Evolutionary conservation across 2,888 invertebrate species (phyloP).

Genomic region (Diogma glabrata): DNA sequence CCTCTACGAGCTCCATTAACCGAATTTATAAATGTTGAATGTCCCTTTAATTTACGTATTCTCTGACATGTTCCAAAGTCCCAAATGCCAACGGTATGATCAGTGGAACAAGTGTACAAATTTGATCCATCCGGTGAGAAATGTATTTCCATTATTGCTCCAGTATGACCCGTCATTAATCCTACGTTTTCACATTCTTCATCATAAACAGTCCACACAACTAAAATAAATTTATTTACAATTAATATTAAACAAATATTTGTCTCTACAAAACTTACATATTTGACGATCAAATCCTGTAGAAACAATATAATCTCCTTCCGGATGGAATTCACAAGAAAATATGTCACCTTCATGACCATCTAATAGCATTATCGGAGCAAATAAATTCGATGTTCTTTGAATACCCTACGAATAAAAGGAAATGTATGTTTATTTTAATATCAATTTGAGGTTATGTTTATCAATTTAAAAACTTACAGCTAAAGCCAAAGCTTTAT

Average conservation of each 20-base stretch:
- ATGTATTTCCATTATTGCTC: constrained; percentile 87
- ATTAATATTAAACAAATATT: too few species aligned
- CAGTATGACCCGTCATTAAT: constrained; percentile 86
- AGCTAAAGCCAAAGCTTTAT: constrained; percentile 62
- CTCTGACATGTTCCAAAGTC: constrained; percentile 81
- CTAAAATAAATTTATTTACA: constrained; percentile 34
- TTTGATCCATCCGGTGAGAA: constrained; percentile 76
- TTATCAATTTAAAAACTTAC: constrained; percentile 39
- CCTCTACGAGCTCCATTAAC: constrained; percentile 65
- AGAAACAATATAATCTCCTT: constrained; percentile 88
- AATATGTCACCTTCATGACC: constrained; percentile 97
- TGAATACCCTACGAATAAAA: constrained; percentile 44
- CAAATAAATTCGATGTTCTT: constrained; percentile 75
- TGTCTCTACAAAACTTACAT: constrained; percentile 68
- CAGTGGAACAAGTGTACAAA: constrained; percentile 85
- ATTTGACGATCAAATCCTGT: constrained; percentile 93
- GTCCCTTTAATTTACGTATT: constrained; percentile 81
- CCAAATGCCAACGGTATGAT: constrained; percentile 92
- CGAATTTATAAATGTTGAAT: constrained; percentile 63
- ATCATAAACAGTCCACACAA: constrained; percentile 93
- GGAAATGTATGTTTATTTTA: constrained; percentile 9
- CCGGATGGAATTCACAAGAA: constrained; percentile 86
- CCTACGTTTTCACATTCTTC: constrained; percentile 97
- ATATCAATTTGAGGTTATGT: constrained; percentile 11
- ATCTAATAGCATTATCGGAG: constrained; percentile 91